Evolutionary conservation across 1,140 invertebrate genomes (phyloP), one percentile per base, ranked within the genome.

Genomic region (Eriocheir sinensis): DNA sequence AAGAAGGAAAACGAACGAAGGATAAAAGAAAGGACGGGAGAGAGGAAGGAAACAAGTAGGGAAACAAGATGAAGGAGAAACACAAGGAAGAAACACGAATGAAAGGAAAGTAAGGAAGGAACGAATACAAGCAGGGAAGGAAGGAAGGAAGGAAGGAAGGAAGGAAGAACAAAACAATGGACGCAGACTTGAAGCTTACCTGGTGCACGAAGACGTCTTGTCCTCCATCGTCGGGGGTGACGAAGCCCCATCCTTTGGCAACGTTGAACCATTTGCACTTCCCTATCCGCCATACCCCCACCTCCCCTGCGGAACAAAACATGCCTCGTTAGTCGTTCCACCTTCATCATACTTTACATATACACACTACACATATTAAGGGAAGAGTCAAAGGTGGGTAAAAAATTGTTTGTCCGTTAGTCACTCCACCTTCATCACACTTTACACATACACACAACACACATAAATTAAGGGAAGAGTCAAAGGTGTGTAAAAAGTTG

Each of bases 261-360:
- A 99, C 98, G 96, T 99, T 99, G 97, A 99, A 99, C 98, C 98
- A 99, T 97, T 99, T 99, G 80, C 93, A 97, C 98, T 53, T 44
- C n/a, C 93, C 93, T 94, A n/a, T 79, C 48, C 93, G 93, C 93
- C 89, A 83, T 80, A 30, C 80, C 93, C 93, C 93, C 93, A 72
- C 88, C 89, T 83, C 88, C 93, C 93, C 93, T 94, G 93, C 2
- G 38, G 32, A 4, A 32, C 15, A n/a, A 72, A 72, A 72, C 60
- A 72, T 21, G n/a, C 27, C 60, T 72, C 60, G n/a, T 72, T n/a
- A 72, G 12, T n/a, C 60, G n/a, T n/a, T n/a, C n/a, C n/a, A n/a
- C n/a, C n/a, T n/a, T n/a, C n/a, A n/a, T n/a, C n/a, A 48, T 15
- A 15, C 44, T 15, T 48, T 15, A 48, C 44, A 48, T 15, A 48